Conservation (phyloP, 1,140 invertebrate genomes). For the Lepidurus couesii region DNA sequence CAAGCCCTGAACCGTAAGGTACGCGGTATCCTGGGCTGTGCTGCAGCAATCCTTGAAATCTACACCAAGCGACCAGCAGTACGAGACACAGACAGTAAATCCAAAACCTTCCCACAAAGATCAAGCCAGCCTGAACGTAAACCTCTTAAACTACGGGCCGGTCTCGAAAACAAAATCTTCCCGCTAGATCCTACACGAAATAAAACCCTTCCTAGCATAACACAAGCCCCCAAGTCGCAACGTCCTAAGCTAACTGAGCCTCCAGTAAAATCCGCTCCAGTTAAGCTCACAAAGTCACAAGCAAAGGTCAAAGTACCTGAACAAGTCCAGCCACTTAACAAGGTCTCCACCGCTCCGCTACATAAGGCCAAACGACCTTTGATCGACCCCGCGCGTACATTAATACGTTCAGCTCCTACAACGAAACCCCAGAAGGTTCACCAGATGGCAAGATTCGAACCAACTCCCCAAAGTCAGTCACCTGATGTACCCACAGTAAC, state of each 20-base stretch:
- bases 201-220: neutral
- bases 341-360: neutral
- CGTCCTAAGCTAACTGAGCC: neutral
- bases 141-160: neutral
- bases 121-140: neutral
- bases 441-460: neutral
- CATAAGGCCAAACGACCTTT: neutral
- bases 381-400: neutral
- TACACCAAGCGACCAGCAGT: constrained; percentile 30
- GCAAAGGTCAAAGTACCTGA: neutral
- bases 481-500: neutral
- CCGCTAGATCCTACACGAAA: neutral
- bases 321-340: neutral
- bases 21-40: constrained; percentile 31
- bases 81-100: neutral
- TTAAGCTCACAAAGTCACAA: neutral
- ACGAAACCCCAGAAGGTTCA: neutral
- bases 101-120: neutral
- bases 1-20: constrained; percentile 34
- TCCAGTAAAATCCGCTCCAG: neutral
- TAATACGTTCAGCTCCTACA: neutral
- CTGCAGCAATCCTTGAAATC: constrained; percentile 30
- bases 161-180: neutral
- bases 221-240: neutral
- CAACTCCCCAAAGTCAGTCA: neutral